Evolutionary conservation across 2,888 invertebrate species (phyloP).

Genomic region (Rhopalosiphum nymphaeae): DNA sequence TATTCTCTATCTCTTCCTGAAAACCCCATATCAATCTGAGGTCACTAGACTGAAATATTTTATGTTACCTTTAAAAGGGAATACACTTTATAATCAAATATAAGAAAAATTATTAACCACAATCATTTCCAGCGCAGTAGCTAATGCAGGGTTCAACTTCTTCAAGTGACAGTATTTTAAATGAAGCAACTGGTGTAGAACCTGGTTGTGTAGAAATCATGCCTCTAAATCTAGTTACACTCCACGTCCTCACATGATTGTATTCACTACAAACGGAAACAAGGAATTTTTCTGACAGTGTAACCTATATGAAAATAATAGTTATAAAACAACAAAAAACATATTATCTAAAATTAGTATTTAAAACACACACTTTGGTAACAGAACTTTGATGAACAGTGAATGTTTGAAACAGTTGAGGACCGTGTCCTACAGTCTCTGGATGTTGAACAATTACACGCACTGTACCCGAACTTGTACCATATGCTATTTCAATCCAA

Average conservation of each 20-base stretch:
- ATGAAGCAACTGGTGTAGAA: conserved; percentile 96
- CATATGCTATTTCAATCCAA: conserved; percentile 99
- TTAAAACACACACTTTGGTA: conserved; percentile 78
- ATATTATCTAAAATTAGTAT: neutral
- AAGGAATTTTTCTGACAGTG: conserved; percentile 93
- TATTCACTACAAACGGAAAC: conserved; percentile 97
- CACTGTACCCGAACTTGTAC: conserved; percentile 94
- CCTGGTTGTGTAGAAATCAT: conserved; percentile 99
- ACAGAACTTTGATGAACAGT: conserved; percentile 97
- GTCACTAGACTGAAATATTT: too few relatives aligned
- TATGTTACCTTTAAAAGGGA: too few relatives aligned
- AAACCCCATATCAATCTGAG: too few relatives aligned
- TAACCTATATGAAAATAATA: conserved; percentile 75
- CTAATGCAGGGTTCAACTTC: conserved; percentile 78
- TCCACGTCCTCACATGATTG: conserved; percentile 98
- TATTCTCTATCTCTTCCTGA: too few relatives aligned
- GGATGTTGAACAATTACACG: conserved; percentile 98
- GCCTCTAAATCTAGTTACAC: conserved; percentile 94
- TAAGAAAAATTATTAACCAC: conserved; percentile 72
- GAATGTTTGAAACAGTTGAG: conserved; percentile 97
- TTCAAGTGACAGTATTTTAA: conserved; percentile 92
- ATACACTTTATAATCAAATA: neutral
- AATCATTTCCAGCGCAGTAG: conserved; percentile 78
- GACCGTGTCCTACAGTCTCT: conserved; percentile 98
- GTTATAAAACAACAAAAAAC: neutral